Base-by-base conservation (phyloP, 2,113 vertebrate genomes). In the Clarias gariepinus region DNA sequence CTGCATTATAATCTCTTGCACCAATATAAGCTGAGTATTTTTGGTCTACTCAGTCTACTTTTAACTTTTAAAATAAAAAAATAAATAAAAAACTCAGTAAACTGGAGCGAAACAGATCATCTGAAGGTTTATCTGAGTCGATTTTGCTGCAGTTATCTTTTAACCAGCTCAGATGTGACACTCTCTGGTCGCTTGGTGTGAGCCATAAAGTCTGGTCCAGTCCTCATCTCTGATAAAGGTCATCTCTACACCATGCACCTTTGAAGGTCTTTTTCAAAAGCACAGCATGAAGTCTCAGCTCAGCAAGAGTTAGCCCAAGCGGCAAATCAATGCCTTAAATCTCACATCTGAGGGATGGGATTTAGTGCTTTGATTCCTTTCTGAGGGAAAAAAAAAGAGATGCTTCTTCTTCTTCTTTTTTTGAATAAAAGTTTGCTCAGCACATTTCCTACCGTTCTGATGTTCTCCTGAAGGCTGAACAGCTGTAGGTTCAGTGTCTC, bases 201-300 rank as follows among this genome's bases (percentile, higher is more conserved):
- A 90, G 90, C 90, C 84, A 69, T 87, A 30, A 61, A 88, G 84
- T 55, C 21, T 84, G 57, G 77, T 74, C 71, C 86, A 71, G 64
- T 41, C 28, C 76, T 78, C 47, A 4, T 58, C 76, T 86, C 61
- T 73, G 71, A 80, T 41, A 90, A 90, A 92, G 91, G 90, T 91
- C 90, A 91, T 83, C 78, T 83, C 81, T 64, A 73, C 71, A 83
- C 57, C 79, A 61, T 83, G 13, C 63, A 74, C 81, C 89, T 92
- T 92, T 92, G 90, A 92, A 86, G 90, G 63, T 58, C 63, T 41
- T 85, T 87, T 88, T 86, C 81, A 89, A 91, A 88, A 89, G 90
- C 83, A 83, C 81, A 25, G 79, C 82, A 36, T 90, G 86, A 89
- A 61, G 74, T 82, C 12, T 64, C 73, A 52, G 83, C 86, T 81